Evolutionary conservation across 2,797 vertebrate species (phyloP), one percentile per base, ranked within the genome.

Genomic region (Monodelphis domestica): DNA sequence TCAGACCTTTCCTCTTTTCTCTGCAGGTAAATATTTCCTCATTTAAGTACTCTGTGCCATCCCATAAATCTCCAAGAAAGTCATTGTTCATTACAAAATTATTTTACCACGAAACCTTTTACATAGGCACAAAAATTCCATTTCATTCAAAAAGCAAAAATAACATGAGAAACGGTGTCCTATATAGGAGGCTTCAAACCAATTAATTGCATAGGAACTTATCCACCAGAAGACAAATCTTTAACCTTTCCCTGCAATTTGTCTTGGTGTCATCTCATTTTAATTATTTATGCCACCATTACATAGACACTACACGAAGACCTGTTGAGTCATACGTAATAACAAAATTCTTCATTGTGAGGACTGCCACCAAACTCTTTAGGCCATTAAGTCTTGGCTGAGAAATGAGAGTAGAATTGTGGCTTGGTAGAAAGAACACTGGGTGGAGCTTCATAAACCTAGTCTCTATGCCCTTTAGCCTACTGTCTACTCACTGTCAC

Each of bases 271-370:
- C 87, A 53, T 53, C 53, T 88, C 51, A 88, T 29, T 88, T 88
- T 88, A 88, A 88, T 88, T 88, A 88, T 52, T 33, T 88, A 88
- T 53, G 87, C 30, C 87, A 88, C 50, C 53, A 88, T 88, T 53
- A 53, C 29, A 88, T 29, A 88, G 50, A 52, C 28, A 88, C 87
- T 53, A 88, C 87, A 88, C 26, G 53, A 53, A 88, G 29, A 88
- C 3, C 17, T 33, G 12, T 29, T 30, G 52, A 88, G 87, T 53
- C 50, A 53, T 26, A 7, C 30, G 52, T 15, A 33, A 88, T 53
- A n/a, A 53, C 70, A 84, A 45, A 84, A 84, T 84, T 50, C 63
- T 84, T 84, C 70, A 50, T 28, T 84, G 38, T 84, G 70, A 84
- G 84, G 21, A 84, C 70, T 53, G 17, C 33, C 87, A 88, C 52